Evolutionary conservation across 2,888 invertebrate species (phyloP).

Genomic region (Adelphocoris suturalis): DNA sequence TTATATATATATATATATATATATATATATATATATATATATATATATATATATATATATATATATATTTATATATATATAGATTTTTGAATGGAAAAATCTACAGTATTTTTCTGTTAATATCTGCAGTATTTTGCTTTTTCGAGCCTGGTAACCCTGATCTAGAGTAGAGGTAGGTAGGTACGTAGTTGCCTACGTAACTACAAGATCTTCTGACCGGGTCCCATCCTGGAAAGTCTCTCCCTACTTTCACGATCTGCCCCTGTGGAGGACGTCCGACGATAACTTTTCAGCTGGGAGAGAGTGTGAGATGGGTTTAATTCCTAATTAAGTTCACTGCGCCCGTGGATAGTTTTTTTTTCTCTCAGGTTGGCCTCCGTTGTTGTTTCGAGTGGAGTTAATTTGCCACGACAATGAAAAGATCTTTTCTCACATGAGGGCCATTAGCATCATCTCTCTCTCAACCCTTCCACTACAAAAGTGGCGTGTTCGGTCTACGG

Average conservation of each 20-base stretch:
- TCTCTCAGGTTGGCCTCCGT: neutral
- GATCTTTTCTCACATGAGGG: conserved; percentile 23
- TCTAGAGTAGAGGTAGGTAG: too few species aligned
- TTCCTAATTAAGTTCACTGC: conserved; percentile 9
- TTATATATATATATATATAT: too few species aligned
- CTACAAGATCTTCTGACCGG: neutral
- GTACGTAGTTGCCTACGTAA: too few species aligned
- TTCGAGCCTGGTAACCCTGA: too few species aligned
- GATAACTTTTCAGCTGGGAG: conserved; percentile 9
- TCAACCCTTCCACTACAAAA: neutral
- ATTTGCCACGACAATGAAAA: conserved; percentile 36
- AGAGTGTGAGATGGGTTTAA: conserved; percentile 38
- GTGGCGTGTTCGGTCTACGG: neutral
- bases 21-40: too few species aligned
- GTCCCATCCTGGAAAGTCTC: neutral
- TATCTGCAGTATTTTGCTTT: too few species aligned
- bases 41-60: too few species aligned
- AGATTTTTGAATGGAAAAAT: too few species aligned
- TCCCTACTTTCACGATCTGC: neutral
- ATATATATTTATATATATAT: too few species aligned
- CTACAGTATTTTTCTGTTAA: too few species aligned
- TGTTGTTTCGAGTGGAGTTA: conserved; percentile 31
- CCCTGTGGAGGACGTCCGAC: neutral
- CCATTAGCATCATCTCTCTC: conserved; percentile 13
- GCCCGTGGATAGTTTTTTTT: neutral